A percentile compares a stretch with the other conserved stretches of the same genome.
Evolutionary conservation across 2,888 invertebrate genomes (phyloP).

Genomic region (Melanostoma mellinum): DNA sequence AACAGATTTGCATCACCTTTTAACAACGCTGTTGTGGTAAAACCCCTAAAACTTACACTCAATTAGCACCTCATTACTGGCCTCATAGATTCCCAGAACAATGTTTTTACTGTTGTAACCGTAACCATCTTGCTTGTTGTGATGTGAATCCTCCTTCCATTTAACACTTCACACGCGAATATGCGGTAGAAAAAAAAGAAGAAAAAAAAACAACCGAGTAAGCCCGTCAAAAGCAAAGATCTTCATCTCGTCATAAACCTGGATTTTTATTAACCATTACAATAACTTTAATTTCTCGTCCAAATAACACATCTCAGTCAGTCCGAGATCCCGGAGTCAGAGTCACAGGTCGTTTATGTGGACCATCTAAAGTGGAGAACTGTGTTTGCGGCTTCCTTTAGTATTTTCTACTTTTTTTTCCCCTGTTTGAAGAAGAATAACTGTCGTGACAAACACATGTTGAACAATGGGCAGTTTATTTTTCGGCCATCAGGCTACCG

Average conservation of each 20-base stretch:
- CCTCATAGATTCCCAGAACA: conserved; percentile 60
- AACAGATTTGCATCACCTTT: too few species aligned
- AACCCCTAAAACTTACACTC: conserved; percentile 39
- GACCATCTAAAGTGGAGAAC: conserved; percentile 61
- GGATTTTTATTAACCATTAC: conserved; percentile 60
- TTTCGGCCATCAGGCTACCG: conserved; percentile 46
- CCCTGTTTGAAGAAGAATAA: conserved; percentile 29
- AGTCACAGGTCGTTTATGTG: conserved; percentile 5
- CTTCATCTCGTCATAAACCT: conserved; percentile 62
- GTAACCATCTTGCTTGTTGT: conserved; percentile 50
- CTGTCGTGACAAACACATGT: conserved; percentile 61
- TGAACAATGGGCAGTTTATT: conserved; percentile 44
- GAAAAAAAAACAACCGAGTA: background rate
- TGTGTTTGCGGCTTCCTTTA: conserved; percentile 49
- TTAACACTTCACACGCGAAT: conserved; percentile 58
- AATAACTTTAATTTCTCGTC: conserved; percentile 40
- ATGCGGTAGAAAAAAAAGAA: conserved; percentile 10
- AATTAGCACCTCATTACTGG: conserved; percentile 64
- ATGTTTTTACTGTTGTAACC: conserved; percentile 16
- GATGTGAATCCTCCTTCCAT: conserved; percentile 50
- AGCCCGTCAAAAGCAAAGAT: conserved; percentile 38
- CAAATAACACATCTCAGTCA: background rate
- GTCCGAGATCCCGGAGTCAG: conserved; percentile 2
- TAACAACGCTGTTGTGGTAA: background rate
- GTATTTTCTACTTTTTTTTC: conserved; percentile 30